phyloP scores from a whole-genome alignment of 1,140 invertebrate genomes.

The Acarapis woodi region DNA sequence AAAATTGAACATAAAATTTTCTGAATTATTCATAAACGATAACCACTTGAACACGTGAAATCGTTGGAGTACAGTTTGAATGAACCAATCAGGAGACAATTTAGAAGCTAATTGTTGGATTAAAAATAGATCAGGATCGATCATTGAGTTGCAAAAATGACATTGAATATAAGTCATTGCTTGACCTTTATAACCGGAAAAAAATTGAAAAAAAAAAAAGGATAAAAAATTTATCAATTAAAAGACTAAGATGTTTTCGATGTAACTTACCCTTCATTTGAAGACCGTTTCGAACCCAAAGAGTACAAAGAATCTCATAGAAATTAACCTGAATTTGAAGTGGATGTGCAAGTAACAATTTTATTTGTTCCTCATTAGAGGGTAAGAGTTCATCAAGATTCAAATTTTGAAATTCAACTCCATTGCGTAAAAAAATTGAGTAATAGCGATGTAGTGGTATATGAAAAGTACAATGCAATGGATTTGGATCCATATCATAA shows the following conservation, averaged over 20 bases:
- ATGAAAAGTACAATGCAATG: constrained; percentile 69
- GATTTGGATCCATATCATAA: constrained; percentile 37
- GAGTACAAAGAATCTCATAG: constrained; percentile 67
- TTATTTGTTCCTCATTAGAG: constrained; percentile 24
- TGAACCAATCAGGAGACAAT: constrained; percentile 48
- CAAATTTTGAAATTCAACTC: constrained; percentile 45
- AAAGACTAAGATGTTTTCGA: too few species aligned
- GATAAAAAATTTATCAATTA: too few species aligned
- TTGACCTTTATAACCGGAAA: too few species aligned
- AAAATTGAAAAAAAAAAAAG: too few species aligned
- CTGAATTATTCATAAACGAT: too few species aligned
- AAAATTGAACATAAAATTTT: too few species aligned
- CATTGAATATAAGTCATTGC: constrained; percentile 96
- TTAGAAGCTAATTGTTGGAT: constrained; percentile 69
- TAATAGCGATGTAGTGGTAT: constrained; percentile 78
- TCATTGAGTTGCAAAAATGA: constrained; percentile 94
- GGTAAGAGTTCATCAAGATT: constrained; percentile 40
- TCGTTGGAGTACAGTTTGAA: constrained; percentile 57
- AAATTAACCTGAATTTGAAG: constrained; percentile 67
- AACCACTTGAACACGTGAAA: constrained; percentile 51
- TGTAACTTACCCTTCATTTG: too few species aligned
- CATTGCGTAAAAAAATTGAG: constrained; percentile 65
- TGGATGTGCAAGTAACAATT: constrained; percentile 31
- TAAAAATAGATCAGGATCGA: constrained; percentile 80
- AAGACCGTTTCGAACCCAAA: constrained; percentile 85